Conservation (phyloP, 2,797 vertebrate species). For the Ambastaia sidthimunki region DNA sequence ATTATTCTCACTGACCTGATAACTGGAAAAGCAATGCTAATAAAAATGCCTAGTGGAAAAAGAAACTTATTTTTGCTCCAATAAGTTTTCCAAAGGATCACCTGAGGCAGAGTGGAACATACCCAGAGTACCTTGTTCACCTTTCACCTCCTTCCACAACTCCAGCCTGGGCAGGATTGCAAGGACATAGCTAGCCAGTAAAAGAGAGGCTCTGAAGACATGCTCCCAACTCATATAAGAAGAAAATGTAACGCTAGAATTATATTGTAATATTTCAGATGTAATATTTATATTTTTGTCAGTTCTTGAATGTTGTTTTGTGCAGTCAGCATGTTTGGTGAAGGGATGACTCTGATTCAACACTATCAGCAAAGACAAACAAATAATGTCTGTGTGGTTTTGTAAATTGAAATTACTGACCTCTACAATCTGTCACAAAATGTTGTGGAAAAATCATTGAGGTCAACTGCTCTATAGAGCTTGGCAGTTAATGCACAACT, state of each 20-base stretch:
- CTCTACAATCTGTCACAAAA: constrained; percentile 11
- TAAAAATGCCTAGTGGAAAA: constrained; percentile 43
- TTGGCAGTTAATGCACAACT: constrained; percentile 45
- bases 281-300: constrained; percentile 49
- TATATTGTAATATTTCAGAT: constrained; percentile 31
- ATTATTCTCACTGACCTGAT: constrained; percentile 47
- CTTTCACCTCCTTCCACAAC: constrained; percentile 63
- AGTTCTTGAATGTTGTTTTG: neutral
- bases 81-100: constrained; percentile 43
- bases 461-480: constrained; percentile 32
- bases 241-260: constrained; percentile 54
- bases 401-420: constrained; percentile 46
- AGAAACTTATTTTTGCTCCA: constrained; percentile 39
- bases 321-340: constrained; percentile 11
- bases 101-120: constrained; percentile 55
- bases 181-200: constrained; percentile 65
- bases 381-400: constrained; percentile 26
- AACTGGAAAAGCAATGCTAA: constrained; percentile 31
- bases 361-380: constrained; percentile 14
- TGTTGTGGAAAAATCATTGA: constrained; percentile 30
- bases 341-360: constrained; percentile 25
- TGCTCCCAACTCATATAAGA: constrained; percentile 63
- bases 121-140: constrained; percentile 60
- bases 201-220: constrained; percentile 69
- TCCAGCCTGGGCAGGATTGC: constrained; percentile 64